A percentile compares a stretch with the other conserved stretches of the same genome.
Evolutionary conservation across 1,140 invertebrate genomes (phyloP).

Genomic region (Zaprionus capensis): DNA sequence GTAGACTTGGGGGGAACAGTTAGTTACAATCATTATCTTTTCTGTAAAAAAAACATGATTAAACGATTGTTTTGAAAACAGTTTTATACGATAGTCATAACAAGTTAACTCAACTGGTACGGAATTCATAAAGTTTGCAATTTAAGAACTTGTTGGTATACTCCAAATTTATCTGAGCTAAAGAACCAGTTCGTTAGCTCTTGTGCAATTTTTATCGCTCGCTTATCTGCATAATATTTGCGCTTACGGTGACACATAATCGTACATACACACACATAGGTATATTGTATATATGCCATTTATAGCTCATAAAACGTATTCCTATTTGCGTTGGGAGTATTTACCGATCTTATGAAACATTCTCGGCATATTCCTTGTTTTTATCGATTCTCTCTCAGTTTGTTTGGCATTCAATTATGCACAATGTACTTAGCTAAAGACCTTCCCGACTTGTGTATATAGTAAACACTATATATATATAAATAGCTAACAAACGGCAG

Average conservation of each 20-base stretch:
- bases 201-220: slow-evolving; percentile 23
- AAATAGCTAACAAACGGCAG: slow-evolving; percentile 23
- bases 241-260: slow-evolving; percentile 1
- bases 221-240: slow-evolving; percentile 20
- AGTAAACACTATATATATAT: slow-evolving; percentile 8
- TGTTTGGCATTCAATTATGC: slow-evolving; percentile 19
- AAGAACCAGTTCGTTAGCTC: slow-evolving; percentile 12
- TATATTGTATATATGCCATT: not conserved
- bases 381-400: slow-evolving; percentile 18
- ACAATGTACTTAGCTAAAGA: slow-evolving; percentile 10
- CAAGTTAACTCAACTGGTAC: not conserved
- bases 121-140: not conserved
- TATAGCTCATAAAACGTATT: not conserved
- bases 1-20: not conserved
- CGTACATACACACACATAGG: not conserved
- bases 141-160: not conserved
- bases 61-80: not conserved
- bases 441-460: not conserved
- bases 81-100: not conserved
- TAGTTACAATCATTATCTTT: not conserved
- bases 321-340: slow-evolving; percentile 13
- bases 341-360: slow-evolving; percentile 20
- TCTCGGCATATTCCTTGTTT: slow-evolving; percentile 6
- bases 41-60: too few relatives aligned
- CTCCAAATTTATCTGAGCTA: not conserved